Base-by-base conservation (phyloP, 2,113 vertebrate genomes). In the Baryphthengus martii region DNA sequence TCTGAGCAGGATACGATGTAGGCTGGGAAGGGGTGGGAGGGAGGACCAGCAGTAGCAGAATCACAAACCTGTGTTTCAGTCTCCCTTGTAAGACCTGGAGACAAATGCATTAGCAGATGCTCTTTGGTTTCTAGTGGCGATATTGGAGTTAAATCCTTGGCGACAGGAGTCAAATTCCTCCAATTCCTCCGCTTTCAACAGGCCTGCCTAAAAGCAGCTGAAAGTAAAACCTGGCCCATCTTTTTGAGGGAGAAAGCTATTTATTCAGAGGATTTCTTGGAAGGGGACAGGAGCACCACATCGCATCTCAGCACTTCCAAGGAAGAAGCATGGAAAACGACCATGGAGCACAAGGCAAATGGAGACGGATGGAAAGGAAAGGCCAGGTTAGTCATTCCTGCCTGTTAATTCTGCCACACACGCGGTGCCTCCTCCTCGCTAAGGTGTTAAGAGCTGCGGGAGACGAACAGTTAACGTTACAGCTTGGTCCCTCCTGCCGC, bases 211-310 rank as follows among this genome's bases (percentile, higher is more conserved):
- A 35, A 28, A 53, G 49, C n/a, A 67, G 29, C 10, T 47, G 49
- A 44, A 89, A 83, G 68, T 24, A 88, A 88, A 94, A 68, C 53
- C 44, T 68, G 56, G 31, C n/a, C 37, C 73, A 78, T 82, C 53
- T 58, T 80, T 92, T 17, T 42, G 55, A 65, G 12, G 42, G 31
- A 77, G 33, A 66, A 94, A 79, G n/a, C 45, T 20, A 7, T 42
- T 71, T 12, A n/a, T 88, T 88, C 52, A 44, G 18, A 44, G 67
- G 49, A n/a, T 67, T 71, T 40, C 24, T 39, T 44, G 26, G 47
- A 58, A 85, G 39, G 31, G 59, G 33, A 33, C 17, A 47, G 56
- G 55, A 65, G n/a, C 18, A 33, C 29, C 39, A 53, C 55, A 67
- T 47, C 2, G 4, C 37, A 67, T 18, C 52, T 62, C 39, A 4